Base-by-base conservation (phyloP, 1,140 invertebrate genomes). In the Lepeophtheirus salmonis region DNA sequence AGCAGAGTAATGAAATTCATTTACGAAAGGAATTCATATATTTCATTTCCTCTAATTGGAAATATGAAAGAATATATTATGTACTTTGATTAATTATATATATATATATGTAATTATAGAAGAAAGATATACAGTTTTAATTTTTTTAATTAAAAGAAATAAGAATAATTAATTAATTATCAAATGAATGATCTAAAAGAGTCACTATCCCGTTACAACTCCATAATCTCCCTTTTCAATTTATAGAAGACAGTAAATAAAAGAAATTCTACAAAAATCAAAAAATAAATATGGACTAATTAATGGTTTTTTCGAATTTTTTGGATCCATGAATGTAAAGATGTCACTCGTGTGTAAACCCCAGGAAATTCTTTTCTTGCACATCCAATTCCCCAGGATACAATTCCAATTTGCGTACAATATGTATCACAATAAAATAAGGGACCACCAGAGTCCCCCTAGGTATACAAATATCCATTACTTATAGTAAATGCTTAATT, bases 401-500 rank as follows among this genome's bases (percentile, higher is more conserved):
- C 66, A 17, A 73, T 65, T 13, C 71, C 72, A 41, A 64, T 48
- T 14, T 61, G 64, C 0, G 23, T 83, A 79, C 84, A 86, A 16
- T 18, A 2, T n/a, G 20, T 25, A 1, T 53, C 12, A 26, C 50
- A 53, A 12, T 1, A 60, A 48, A 53, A 61, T 22, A 61, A 25
- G 3, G 59, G 50, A 14, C 59, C 59, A 3, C 59, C 59, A 52
- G 18, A 23, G 24, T 61, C 59, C 2, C 59, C 59, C 59, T 61
- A 24, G 30, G 30, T 10, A 41, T 41, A 41, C 30, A n/a, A 41
- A 41, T 41, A 41, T 10, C 30, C 6, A 10, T n/a, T 10, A n/a
- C n/a, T 6, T 41, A 41, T 10, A 41, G n/a, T 41, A 41, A 41
- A 41, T 41, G 30, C 30, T n/a, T 10, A 41, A 41, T 41, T 41